Conservation (phyloP, 2,797 vertebrate genomes). For the Pteronotus mesoamericanus region DNA sequence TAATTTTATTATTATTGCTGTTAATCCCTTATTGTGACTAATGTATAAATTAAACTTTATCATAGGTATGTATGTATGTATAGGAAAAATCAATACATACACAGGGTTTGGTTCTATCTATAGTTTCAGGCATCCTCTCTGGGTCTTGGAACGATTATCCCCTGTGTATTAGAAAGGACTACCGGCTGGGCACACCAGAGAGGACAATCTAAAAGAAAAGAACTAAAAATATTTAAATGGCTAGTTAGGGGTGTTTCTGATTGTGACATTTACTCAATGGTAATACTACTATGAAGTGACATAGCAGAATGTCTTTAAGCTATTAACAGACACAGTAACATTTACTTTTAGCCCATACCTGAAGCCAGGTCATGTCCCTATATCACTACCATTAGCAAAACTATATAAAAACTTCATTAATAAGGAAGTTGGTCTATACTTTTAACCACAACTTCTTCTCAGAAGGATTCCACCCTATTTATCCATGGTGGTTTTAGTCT, state of each 20-base stretch:
- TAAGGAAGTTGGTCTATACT: not conserved
- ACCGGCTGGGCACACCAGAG: not conserved
- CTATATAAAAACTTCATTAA: not conserved
- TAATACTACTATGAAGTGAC: not conserved
- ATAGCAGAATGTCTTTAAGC: not conserved
- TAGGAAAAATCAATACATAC: not conserved
- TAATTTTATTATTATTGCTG: not conserved
- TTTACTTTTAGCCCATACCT: not conserved
- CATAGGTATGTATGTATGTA: not conserved
- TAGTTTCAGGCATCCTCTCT: not conserved
- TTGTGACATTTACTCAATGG: constrained; percentile 15
- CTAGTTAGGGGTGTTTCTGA: constrained; percentile 33
- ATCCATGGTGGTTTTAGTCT: not conserved
- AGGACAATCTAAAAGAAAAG: constrained; percentile 28
- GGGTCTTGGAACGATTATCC: no score
- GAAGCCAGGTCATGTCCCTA: not conserved
- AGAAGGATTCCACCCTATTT: not conserved
- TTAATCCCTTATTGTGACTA: not conserved
- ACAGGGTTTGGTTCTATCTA: not conserved
- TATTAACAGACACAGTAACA: not conserved
- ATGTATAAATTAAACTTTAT: not conserved
- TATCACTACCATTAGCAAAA: not conserved
- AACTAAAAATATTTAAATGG: constrained; percentile 13
- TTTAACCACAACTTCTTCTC: not conserved
- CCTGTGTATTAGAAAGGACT: not conserved